A percentile compares a stretch with the other conserved stretches of the same genome.
These are phyloP conservation scores for Drosophila planitibia DNA, from an alignment of 2,888 invertebrate species.

Conservation along the genomic window DNA sequence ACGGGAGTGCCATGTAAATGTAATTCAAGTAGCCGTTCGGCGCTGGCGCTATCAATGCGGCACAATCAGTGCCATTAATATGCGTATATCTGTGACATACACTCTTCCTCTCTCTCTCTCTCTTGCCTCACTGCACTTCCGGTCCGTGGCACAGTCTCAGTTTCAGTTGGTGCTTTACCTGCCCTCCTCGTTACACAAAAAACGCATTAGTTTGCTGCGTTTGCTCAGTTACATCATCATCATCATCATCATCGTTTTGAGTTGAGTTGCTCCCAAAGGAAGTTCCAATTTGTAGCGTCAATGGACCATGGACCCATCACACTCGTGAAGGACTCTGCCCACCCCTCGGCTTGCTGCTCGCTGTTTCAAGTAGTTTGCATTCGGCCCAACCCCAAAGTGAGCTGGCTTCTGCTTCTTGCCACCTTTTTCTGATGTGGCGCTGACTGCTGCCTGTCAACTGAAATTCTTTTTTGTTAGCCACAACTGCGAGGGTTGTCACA, in stretches of 20 bases:
- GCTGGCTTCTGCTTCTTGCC: conserved; percentile 16
- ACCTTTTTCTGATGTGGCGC: conserved; percentile 51
- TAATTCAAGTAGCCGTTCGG: conserved; percentile 66
- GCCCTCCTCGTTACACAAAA: conserved; percentile 36
- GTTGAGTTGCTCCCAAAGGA: conserved; percentile 72
- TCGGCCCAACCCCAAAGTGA: conserved; percentile 34
- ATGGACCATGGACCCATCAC: conserved; percentile 78
- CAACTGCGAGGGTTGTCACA: conserved; percentile 52
- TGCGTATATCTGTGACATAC: conserved; percentile 62
- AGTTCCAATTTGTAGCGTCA: conserved; percentile 83
- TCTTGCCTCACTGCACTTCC: conserved; percentile 50
- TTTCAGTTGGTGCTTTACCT: conserved; percentile 46
- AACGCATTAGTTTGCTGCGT: conserved; percentile 56
- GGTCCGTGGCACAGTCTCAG: conserved; percentile 7
- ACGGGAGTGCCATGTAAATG: conserved; percentile 48
- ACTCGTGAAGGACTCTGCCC: conserved; percentile 49
- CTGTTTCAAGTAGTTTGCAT: conserved; percentile 42
- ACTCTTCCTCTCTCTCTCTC: conserved; percentile 17
- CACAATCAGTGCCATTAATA: conserved; percentile 72
- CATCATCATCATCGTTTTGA: conserved; percentile 24
- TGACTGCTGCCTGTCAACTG: conserved; percentile 75
- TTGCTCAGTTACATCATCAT: conserved; percentile 58
- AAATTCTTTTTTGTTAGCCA: conserved; percentile 59
- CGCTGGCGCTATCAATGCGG: conserved; percentile 52
- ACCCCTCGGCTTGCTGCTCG: conserved; percentile 10